A percentile compares a stretch with the other conserved stretches of the same genome.
Conservation (phyloP, 2,113 vertebrate species). For the zebrafish (Danio rerio) region DNA sequence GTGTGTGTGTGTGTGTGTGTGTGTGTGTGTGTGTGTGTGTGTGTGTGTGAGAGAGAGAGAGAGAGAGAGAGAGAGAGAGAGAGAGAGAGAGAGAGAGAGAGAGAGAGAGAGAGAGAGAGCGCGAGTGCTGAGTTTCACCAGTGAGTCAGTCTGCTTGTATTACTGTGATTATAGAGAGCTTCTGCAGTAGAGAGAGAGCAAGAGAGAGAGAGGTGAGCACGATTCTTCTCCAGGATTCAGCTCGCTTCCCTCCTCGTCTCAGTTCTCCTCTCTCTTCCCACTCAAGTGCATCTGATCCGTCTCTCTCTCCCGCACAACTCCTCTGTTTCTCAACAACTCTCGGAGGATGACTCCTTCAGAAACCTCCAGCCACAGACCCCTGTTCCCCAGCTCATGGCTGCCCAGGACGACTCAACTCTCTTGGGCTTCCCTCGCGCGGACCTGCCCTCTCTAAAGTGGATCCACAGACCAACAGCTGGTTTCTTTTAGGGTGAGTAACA, state of each 20-base stretch:
- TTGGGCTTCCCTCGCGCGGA: slow-evolving; percentile 83
- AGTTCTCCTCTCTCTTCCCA: slow-evolving; percentile 55
- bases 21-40: no score
- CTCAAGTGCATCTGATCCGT: slow-evolving; percentile 25
- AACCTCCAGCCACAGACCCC: slow-evolving; percentile 90
- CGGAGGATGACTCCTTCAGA: slow-evolving; percentile 93
- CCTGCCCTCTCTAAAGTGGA: slow-evolving; percentile 87
- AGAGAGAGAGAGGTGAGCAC: slow-evolving; percentile 48
- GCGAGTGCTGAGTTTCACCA: slow-evolving; percentile 73
- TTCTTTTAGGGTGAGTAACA: slow-evolving; percentile 86
- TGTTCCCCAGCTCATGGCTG: slow-evolving; percentile 84
- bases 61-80: no score
- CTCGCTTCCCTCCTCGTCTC: slow-evolving; percentile 55
- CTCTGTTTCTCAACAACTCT: slow-evolving; percentile 73
- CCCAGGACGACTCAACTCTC: slow-evolving; percentile 85
- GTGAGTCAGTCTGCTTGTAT: slow-evolving; percentile 83
- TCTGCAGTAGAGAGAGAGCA: slow-evolving; percentile 76
- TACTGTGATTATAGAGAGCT: slow-evolving; percentile 86
- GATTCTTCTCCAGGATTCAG: slow-evolving; percentile 70
- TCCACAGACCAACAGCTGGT: slow-evolving; percentile 78
- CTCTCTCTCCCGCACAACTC: slow-evolving; percentile 47
- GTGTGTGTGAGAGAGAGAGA: no score
- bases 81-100: no score
- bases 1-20: no score
- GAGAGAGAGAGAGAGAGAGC: neutral